A percentile compares a stretch with the other conserved stretches of the same genome.
Conservation (phyloP, 2,113 vertebrate species). For the Poeciliopsis retropinna region DNA sequence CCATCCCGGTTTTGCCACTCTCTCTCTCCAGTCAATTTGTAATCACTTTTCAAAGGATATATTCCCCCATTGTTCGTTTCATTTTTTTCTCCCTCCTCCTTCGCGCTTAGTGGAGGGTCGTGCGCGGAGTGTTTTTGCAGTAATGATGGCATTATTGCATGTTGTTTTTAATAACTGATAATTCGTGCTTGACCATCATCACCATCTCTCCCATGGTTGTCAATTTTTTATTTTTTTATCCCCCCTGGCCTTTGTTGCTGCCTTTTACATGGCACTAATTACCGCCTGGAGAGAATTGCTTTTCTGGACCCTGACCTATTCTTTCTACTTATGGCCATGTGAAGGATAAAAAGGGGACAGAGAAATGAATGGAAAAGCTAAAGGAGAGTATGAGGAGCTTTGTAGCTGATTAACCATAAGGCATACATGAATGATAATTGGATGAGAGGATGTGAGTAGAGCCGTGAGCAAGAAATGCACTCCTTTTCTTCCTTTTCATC, state of each 20-base stretch:
- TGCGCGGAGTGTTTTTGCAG: constrained; percentile 19
- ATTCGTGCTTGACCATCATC: constrained; percentile 63
- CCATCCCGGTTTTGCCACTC: constrained; percentile 44
- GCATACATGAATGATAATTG: constrained; percentile 82
- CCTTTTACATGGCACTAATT: constrained; percentile 79
- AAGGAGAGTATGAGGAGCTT: constrained; percentile 54
- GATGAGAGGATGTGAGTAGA: constrained; percentile 66
- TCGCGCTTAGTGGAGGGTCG: not conserved
- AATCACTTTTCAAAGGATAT: constrained; percentile 70
- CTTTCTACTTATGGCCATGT: constrained; percentile 71
- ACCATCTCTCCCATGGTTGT: constrained; percentile 65
- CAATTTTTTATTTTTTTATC: constrained; percentile 26
- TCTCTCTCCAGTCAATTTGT: constrained; percentile 59
- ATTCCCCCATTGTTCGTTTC: constrained; percentile 41
- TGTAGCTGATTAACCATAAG: constrained; percentile 79
- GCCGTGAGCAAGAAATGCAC: constrained; percentile 63
- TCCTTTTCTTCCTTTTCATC: constrained; percentile 17
- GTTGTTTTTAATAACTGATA: constrained; percentile 65
- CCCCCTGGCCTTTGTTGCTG: constrained; percentile 70
- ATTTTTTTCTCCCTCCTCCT: not conserved
- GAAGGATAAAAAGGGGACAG: constrained; percentile 46
- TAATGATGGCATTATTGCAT: constrained; percentile 54
- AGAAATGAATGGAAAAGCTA: constrained; percentile 59
- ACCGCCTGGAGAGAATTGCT: constrained; percentile 75
- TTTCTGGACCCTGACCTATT: constrained; percentile 81